A percentile compares a stretch with the other conserved stretches of the same genome.
Conservation (phyloP, 1,140 invertebrate genomes). For the Lepidurus packardi region DNA sequence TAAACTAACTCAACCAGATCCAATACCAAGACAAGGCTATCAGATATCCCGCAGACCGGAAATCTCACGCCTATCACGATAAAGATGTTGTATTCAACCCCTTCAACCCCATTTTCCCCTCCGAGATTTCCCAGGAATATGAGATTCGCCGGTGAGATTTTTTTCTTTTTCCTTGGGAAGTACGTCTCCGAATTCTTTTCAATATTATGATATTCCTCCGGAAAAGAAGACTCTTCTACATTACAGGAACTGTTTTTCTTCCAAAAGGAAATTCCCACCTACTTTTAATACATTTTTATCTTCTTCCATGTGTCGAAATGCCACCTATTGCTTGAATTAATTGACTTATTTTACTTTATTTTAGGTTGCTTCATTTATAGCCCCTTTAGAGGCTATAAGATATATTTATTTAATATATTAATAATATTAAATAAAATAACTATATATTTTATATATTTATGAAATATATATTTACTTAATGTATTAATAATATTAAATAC, state of each 20-base stretch:
- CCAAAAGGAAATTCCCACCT: neutral
- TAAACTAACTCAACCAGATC: slow-evolving; percentile 10
- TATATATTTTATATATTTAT: too few species aligned
- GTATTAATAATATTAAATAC: too few species aligned
- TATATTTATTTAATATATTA: too few species aligned
- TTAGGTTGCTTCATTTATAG: too few species aligned
- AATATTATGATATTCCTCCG: too few species aligned
- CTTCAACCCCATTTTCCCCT: neutral
- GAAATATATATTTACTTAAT: too few species aligned
- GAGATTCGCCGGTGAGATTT: neutral
- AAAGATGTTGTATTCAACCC: slow-evolving; percentile 17
- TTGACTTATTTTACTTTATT: too few species aligned
- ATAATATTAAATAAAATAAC: too few species aligned
- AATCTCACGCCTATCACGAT: slow-evolving; percentile 9
- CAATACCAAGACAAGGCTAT: neutral
- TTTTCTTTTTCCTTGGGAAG: neutral
- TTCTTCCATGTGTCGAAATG: too few species aligned
- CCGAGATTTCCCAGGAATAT: slow-evolving; percentile 21
- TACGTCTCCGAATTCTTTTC: neutral
- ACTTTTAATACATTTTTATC: neutral
- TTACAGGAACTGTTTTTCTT: neutral
- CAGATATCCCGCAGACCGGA: slow-evolving; percentile 16
- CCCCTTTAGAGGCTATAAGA: too few species aligned
- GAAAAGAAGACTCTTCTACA: neutral
- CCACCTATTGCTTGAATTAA: too few species aligned